Base-by-base conservation (phyloP, 2,888 invertebrate species). In the Invenusta paracnida region DNA sequence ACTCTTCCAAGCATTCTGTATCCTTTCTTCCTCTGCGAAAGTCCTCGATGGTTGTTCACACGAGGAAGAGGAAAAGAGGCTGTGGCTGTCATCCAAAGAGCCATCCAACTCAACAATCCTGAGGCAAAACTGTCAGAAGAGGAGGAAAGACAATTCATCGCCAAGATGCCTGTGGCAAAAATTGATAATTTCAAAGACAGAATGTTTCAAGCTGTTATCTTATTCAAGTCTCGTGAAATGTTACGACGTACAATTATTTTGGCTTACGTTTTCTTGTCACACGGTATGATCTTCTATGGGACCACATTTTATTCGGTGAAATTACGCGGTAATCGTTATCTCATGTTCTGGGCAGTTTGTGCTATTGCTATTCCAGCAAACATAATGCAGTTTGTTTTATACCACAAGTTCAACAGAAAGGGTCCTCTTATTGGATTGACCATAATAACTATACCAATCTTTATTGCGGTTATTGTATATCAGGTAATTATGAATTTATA, bases 251-350 rank as follows among this genome's bases (percentile, higher is more conserved):
- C 73, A 25, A 13, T 23, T 5, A 73, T 73, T n/a, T 2, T 73
- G 11, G 73, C 73, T n/a, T 73, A 13, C 25, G 11, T 23, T 2
- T 73, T 73, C 23, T 73, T 73, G 5, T 5, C 73, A 23, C 73
- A 73, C 23, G 73, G 73, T 13, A 13, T 73, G 25, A 23, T 73
- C 2, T 73, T 13, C 25, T 73, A n/a, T 73, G 73, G 73, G 23
- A 73, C 73, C 5, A 73, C 73, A 5, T 73, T 73, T 73, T 73
- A 73, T 73, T 73, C 73, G 5, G 73, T 73, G 17, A 73, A 73
- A 73, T 23, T 73, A 5, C 17, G 27, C 5, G 73, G 27, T 5
- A 73, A 73, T 73, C 73, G 73, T 73, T 73, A 73, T 25, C 27
- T 73, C 5, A 73, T 73, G 73, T 73, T 73, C 25, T 73, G 73